Evolutionary conservation across 2,888 invertebrate genomes (phyloP).

Genomic region (Heliconius cydno): DNA sequence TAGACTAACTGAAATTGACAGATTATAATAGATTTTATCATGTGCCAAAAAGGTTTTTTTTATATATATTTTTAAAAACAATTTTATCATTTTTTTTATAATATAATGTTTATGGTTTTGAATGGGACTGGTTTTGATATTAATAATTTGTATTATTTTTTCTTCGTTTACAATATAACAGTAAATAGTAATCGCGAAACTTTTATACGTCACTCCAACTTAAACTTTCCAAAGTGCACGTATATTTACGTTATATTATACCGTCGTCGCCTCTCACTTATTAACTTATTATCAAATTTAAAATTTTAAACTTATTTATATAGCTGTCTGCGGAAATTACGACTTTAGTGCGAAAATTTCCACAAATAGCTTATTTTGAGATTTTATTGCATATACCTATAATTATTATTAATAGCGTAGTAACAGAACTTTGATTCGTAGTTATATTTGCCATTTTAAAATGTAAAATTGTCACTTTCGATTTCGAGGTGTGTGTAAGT

Average conservation of each 20-base stretch:
- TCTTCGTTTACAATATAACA: background rate
- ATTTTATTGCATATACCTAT: constrained; percentile 77
- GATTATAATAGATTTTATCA: constrained; percentile 34
- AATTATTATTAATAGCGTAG: constrained; percentile 72
- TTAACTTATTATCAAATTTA: constrained; percentile 58
- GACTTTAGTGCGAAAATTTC: constrained; percentile 48
- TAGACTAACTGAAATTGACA: constrained; percentile 9
- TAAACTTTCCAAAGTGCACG: constrained; percentile 62
- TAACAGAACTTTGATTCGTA: constrained; percentile 77
- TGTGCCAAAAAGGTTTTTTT: constrained; percentile 43
- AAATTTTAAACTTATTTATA: constrained; percentile 66
- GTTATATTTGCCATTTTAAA: constrained; percentile 78
- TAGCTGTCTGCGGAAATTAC: constrained; percentile 37
- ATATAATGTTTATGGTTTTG: background rate
- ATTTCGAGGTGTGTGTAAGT: constrained; percentile 56
- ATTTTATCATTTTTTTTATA: constrained; percentile 1
- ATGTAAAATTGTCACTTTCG: constrained; percentile 68
- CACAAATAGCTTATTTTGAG: constrained; percentile 63
- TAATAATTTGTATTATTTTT: background rate
- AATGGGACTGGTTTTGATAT: background rate
- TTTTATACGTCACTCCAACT: constrained; percentile 38
- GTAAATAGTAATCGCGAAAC: constrained; percentile 33
- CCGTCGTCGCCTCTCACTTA: constrained; percentile 64
- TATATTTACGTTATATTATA: constrained; percentile 55
- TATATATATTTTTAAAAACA: background rate